Base-by-base conservation (phyloP, 2,888 invertebrate genomes). In the Synergus laeviventris region DNA sequence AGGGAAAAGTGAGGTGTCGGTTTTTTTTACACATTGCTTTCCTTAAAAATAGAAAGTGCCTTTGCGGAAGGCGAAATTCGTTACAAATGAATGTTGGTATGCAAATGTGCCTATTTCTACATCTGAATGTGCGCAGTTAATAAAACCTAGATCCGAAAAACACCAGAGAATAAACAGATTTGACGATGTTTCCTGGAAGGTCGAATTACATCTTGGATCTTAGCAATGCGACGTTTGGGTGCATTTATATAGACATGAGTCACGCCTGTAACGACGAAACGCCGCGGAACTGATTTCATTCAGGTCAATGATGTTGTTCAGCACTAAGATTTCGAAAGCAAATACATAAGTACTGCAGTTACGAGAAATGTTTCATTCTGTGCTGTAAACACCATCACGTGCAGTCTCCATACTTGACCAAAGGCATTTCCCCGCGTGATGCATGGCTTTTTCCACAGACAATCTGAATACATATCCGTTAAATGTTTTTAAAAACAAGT, bases 221-320 rank as follows among this genome's bases (percentile, higher is more conserved):
- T 8, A 9, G 45, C 66, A 24, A 45, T 24, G 66, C 42, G 31
- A 9, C 45, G 66, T 66, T 66, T 66, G 24, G 66, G 14, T 66
- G 66, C 66, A 66, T 66, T 66, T 66, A 66, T 66, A 66, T 45
- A 39, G 66, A 45, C 24, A 66, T 66, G 66, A 66, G 42, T 66
- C 66, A 66, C 39, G 24, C 45, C 54, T 54, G n/a, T 54, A 18
- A 54, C 54, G 54, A 54, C 54, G 54, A 54, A 54, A 39, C 66
- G 42, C 42, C 66, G 45, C 66, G 66, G 66, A 66, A 66, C 66
- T 66, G 66, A 66, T 66, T 66, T 66, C 61, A 61, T 61, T 61
- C 66, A 16, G 66, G 66, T 66, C 66, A 66, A 66, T 66, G 66
- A 66, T 66, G 66, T 66, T 66, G 66, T 42, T 42, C 66, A 45